Conservation (phyloP, 2,888 invertebrate genomes). For the Morpho helenor region DNA sequence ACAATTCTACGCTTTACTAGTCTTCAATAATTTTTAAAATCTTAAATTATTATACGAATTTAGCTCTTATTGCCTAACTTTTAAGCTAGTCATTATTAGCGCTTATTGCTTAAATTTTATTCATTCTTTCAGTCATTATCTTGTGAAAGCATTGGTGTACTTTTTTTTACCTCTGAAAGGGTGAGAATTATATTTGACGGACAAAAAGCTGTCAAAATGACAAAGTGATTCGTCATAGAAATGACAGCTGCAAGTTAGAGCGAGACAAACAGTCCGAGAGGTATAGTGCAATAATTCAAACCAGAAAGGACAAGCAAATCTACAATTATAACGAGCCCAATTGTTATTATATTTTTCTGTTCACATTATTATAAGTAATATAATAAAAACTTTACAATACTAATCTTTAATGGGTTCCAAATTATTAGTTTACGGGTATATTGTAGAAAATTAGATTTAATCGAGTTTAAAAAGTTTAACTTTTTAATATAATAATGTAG, state of each 20-base stretch:
- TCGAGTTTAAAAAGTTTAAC: no score
- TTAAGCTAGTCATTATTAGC: no score
- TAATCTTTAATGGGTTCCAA: no score
- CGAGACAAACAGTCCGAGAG: constrained; percentile 28
- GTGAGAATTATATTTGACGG: constrained; percentile 65
- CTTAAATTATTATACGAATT: no score
- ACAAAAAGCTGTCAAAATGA: constrained; percentile 71
- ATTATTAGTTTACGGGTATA: no score
- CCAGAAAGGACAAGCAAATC: constrained; percentile 37
- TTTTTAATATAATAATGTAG: no score
- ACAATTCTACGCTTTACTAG: constrained; percentile 9
- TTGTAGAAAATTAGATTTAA: no score
- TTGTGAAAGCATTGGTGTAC: background rate
- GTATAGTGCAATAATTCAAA: constrained; percentile 24
- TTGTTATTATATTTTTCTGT: background rate
- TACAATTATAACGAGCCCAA: constrained; percentile 33
- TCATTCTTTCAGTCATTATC: no score
- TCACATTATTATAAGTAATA: no score
- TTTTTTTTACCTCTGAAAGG: constrained; percentile 47
- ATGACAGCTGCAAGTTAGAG: constrained; percentile 64
- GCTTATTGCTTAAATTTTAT: no score
- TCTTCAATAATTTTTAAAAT: background rate
- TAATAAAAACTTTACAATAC: no score
- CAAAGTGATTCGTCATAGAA: constrained; percentile 74
- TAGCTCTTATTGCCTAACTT: no score